These are phyloP conservation scores for Ramazzottius varieornatus DNA, from an alignment of 2,888 invertebrate genomes.

Conservation along the genomic window DNA sequence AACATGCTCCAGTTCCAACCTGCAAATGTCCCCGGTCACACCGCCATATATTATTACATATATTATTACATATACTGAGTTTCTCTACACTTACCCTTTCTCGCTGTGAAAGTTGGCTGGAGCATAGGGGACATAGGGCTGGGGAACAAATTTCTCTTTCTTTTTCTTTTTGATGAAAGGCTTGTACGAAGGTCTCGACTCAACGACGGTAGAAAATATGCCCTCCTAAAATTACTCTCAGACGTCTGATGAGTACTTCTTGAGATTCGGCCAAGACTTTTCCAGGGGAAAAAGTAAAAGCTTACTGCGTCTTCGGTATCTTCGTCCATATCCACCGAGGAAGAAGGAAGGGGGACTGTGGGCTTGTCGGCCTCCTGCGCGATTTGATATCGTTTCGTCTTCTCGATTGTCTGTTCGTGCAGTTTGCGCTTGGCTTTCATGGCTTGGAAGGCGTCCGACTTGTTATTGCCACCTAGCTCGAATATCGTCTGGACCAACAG, in stretches of 20 bases:
- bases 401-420: constrained; percentile 30
- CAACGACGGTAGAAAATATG: background rate
- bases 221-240: too few species aligned
- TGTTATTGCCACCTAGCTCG: constrained; percentile 56
- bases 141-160: background rate
- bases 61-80: too few species aligned
- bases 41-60: too few species aligned
- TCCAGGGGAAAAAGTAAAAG: too few species aligned
- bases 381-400: constrained; percentile 13
- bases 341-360: background rate
- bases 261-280: too few species aligned
- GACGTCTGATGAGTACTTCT: too few species aligned
- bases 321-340: background rate
- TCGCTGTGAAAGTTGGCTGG: background rate
- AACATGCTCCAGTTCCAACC: constrained; percentile 34
- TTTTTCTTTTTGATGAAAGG: background rate
- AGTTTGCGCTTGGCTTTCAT: constrained; percentile 64
- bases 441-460: constrained; percentile 39
- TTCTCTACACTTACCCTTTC: background rate
- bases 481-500: constrained; percentile 50
- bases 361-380: too few species aligned
- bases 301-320: background rate
- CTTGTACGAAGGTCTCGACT: background rate
- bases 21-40: too few species aligned
- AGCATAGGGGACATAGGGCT: background rate